Conservation (phyloP, 2,888 invertebrate species). For the Himalopsyche tibetana region DNA sequence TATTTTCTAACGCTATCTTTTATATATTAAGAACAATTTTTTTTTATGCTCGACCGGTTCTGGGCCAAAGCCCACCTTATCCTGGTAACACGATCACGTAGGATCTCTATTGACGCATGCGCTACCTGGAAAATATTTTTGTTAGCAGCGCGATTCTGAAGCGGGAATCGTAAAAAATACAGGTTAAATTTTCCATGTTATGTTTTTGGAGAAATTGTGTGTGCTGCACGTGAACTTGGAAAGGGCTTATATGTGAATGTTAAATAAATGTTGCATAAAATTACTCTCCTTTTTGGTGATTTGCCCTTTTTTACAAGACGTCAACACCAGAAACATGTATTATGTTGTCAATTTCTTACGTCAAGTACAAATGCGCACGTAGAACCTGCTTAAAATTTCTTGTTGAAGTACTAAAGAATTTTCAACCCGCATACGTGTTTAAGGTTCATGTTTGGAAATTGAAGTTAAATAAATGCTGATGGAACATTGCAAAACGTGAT, state of each 20-base stretch:
- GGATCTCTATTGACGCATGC: conserved; percentile 61
- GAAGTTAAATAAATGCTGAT: too few species aligned
- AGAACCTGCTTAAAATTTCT: too few species aligned
- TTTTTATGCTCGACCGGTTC: background rate
- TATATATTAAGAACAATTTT: too few species aligned
- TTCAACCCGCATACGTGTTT: too few species aligned
- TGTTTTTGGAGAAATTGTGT: conserved; percentile 29
- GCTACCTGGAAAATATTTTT: conserved; percentile 39
- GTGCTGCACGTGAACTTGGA: conserved; percentile 25
- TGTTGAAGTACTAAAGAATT: too few species aligned
- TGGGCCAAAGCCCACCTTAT: conserved; percentile 50
- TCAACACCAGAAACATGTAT: conserved; percentile 19
- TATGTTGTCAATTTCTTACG: background rate
- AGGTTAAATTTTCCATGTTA: background rate
- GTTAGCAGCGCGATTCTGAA: conserved; percentile 44
- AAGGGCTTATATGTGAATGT: conserved; percentile 4
- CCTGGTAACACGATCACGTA: conserved; percentile 63
- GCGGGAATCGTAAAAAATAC: conserved; percentile 52
- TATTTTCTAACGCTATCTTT: too few species aligned
- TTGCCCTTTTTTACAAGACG: conserved; percentile 27
- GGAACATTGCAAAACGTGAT: too few species aligned
- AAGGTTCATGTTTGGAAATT: too few species aligned
- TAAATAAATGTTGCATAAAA: conserved; percentile 38
- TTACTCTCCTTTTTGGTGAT: conserved; percentile 23
- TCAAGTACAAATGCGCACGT: too few species aligned